Evolutionary conservation across 2,888 invertebrate species (phyloP).

Genomic region (Tipula lateralis): DNA sequence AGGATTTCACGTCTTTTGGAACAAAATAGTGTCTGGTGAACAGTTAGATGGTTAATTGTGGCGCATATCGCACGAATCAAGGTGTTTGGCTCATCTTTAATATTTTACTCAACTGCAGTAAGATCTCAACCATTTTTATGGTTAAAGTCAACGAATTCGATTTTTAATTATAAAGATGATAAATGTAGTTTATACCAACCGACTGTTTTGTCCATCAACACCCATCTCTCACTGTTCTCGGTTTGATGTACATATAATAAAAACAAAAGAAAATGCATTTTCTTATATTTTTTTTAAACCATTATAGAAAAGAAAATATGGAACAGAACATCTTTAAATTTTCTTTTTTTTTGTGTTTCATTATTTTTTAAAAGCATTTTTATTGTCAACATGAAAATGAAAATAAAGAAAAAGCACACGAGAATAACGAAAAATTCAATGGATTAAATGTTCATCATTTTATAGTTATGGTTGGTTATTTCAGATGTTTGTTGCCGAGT

Average conservation of each 20-base stretch:
- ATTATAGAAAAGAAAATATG: background rate
- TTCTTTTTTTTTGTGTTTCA: background rate
- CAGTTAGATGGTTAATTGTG: too few species aligned
- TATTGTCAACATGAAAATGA: conserved; percentile 11
- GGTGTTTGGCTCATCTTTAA: too few species aligned
- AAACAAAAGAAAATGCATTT: conserved; percentile 19
- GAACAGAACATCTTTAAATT: background rate
- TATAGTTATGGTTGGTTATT: conserved; percentile 11
- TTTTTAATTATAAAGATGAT: too few species aligned
- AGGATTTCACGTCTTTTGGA: too few species aligned
- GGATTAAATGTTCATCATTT: conserved; percentile 19
- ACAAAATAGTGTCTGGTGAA: too few species aligned
- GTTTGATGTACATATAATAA: background rate
- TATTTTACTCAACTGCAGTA: too few species aligned
- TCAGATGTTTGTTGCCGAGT: background rate
- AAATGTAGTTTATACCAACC: too few species aligned
- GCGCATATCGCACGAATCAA: too few species aligned
- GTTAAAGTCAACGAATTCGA: too few species aligned
- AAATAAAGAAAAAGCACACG: background rate
- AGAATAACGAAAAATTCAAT: background rate
- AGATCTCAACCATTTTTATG: background rate
- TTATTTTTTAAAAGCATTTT: conserved; percentile 19
- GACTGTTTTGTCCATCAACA: background rate
- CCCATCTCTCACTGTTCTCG: background rate
- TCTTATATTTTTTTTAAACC: background rate